Percentiles rank a stretch among this genome's conserved stretches.
Evolutionary conservation across 2,888 invertebrate species (phyloP).

Genomic region (Drosophila mayaguana): DNA sequence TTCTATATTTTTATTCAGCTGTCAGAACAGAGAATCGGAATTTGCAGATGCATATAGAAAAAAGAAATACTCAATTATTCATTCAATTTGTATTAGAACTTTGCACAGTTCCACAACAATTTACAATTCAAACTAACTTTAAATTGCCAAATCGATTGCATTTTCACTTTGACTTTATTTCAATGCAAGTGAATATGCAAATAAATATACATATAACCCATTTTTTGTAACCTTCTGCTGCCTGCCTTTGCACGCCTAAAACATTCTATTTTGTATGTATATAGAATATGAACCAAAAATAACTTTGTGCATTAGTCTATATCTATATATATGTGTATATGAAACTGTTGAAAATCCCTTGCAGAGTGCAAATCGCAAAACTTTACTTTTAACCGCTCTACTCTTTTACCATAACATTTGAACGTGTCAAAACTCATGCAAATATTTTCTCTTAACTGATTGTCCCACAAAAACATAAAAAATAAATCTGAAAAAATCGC

Average conservation of each 20-base stretch:
- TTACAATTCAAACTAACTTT: conserved; percentile 37
- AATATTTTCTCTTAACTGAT: conserved; percentile 81
- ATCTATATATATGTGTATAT: conserved; percentile 25
- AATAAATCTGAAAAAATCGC: conserved; percentile 53
- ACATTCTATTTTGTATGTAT: conserved; percentile 27
- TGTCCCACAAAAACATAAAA: conserved; percentile 59
- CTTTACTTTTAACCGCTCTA: conserved; percentile 51
- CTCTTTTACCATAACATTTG: conserved; percentile 67
- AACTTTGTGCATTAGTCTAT: conserved; percentile 34
- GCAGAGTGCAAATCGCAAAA: conserved; percentile 53
- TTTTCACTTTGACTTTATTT: conserved; percentile 48
- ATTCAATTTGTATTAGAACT: conserved; percentile 7
- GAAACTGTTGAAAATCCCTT: conserved; percentile 44
- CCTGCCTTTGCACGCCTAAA: conserved; percentile 50
- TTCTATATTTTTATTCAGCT: not conserved
- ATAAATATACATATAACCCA: conserved; percentile 11
- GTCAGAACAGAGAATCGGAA: not conserved
- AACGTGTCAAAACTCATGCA: conserved; percentile 79
- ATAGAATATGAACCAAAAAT: conserved; percentile 18
- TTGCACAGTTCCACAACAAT: conserved; percentile 29
- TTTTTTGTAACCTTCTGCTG: conserved; percentile 20
- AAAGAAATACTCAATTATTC: conserved; percentile 5
- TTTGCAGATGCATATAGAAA: no score
- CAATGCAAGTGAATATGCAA: conserved; percentile 26
- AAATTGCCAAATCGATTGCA: conserved; percentile 54